Evolutionary conservation across 1,140 invertebrate genomes (phyloP).

Genomic region (Catajapyx aquilonaris): DNA sequence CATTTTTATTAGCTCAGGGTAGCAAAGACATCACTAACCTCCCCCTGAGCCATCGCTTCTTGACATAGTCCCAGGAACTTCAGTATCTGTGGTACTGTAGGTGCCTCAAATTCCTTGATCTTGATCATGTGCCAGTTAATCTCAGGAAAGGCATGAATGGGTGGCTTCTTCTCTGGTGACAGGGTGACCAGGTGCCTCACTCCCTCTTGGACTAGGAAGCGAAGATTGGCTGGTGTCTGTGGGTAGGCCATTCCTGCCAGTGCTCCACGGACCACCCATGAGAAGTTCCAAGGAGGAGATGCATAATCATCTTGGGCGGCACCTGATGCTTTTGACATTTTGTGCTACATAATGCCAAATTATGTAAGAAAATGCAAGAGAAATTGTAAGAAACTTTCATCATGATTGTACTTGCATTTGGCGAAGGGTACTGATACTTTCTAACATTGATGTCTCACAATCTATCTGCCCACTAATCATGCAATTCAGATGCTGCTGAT

Average conservation of each 20-base stretch:
- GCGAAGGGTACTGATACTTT: no score
- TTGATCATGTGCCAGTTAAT: slow-evolving; percentile 34
- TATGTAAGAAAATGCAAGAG: no score
- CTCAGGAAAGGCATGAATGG: slow-evolving; percentile 21
- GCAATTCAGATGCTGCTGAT: no score
- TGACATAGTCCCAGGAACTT: slow-evolving; percentile 40
- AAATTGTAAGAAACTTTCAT: no score
- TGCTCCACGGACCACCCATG: slow-evolving; percentile 32
- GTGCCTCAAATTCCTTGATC: slow-evolving; percentile 39
- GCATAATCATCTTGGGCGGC: no score
- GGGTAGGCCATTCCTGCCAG: slow-evolving; percentile 41
- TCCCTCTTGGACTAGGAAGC: slow-evolving; percentile 31
- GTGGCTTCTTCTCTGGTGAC: slow-evolving; percentile 36
- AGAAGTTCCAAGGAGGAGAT: slow-evolving; percentile 34
- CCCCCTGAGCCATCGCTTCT: slow-evolving; percentile 12
- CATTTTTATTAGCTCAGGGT: no score
- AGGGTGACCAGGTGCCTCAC: slow-evolving; percentile 31
- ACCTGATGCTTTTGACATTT: no score
- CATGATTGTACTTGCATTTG: no score
- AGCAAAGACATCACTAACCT: slow-evolving; percentile 15
- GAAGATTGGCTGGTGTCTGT: slow-evolving; percentile 28
- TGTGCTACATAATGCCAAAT: no score
- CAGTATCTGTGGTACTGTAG: slow-evolving; percentile 37
- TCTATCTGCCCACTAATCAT: no score
- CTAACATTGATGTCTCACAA: no score